Evolutionary conservation across 2,797 vertebrate species (phyloP).

Genomic region (Orestias chungarensis): DNA sequence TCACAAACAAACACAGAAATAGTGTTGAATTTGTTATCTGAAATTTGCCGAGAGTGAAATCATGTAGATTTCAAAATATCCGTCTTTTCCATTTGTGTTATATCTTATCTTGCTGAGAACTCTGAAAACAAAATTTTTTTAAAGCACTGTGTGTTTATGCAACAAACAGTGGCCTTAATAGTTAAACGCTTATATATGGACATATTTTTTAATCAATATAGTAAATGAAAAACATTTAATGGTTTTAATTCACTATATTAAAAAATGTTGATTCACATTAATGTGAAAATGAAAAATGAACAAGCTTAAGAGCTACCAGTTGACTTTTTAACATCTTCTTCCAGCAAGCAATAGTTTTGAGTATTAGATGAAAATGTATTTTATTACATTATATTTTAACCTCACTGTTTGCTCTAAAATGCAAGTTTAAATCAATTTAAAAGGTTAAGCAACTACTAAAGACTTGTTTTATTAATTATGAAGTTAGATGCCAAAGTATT

Average conservation of each 20-base stretch:
- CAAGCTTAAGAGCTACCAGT: background rate
- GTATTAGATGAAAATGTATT: background rate
- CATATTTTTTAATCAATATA: background rate
- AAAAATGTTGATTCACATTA: background rate
- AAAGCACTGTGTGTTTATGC: background rate
- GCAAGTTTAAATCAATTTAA: slow-evolving; percentile 1
- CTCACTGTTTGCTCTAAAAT: background rate
- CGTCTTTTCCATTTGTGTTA: background rate
- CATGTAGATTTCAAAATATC: background rate
- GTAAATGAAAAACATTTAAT: background rate
- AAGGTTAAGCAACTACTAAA: background rate
- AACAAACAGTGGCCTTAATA: background rate
- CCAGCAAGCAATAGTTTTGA: background rate
- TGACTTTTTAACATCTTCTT: background rate
- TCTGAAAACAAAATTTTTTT: background rate
- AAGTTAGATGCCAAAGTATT: background rate
- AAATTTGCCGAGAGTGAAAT: background rate
- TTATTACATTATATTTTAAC: background rate
- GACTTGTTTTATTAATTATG: slow-evolving; percentile 1
- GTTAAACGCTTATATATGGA: background rate
- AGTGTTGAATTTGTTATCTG: background rate
- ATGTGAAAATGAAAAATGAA: background rate
- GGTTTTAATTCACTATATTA: no score
- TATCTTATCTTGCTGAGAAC: background rate
- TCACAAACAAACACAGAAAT: background rate